These are phyloP conservation scores for Drosophila rubida DNA, from an alignment of 2,888 invertebrate species.

Conservation along the genomic window DNA sequence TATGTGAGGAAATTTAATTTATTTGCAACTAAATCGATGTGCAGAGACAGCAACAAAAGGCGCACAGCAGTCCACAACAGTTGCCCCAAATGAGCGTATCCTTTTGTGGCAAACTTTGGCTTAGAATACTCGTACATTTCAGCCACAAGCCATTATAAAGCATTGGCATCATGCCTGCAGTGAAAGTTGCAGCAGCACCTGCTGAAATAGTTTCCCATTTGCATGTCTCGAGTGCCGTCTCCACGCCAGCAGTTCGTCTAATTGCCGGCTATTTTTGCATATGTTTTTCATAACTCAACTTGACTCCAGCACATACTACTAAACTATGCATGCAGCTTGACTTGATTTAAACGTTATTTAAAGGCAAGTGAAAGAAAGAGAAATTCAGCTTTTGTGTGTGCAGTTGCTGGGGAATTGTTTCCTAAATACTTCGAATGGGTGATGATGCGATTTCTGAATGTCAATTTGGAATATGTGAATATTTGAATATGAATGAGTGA, in stretches of 20 bases:
- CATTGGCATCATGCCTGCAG: constrained; percentile 2
- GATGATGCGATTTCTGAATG: constrained; percentile 42
- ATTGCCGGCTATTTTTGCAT: constrained; percentile 49
- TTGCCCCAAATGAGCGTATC: constrained; percentile 45
- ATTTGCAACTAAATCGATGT: constrained; percentile 71
- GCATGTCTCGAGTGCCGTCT: constrained; percentile 38
- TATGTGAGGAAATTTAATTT: constrained; percentile 66
- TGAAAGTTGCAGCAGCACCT: constrained; percentile 31
- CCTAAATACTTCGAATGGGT: constrained; percentile 15
- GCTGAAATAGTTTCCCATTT: constrained; percentile 40
- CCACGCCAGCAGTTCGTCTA: constrained; percentile 18
- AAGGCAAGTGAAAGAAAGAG: constrained; percentile 1
- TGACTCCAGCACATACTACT: no score
- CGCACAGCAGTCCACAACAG: constrained; percentile 37
- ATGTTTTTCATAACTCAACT: constrained; percentile 48
- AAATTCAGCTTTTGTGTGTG: no score
- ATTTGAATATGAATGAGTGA: constrained; percentile 19
- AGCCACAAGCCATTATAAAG: constrained; percentile 10
- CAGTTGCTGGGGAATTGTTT: constrained; percentile 7
- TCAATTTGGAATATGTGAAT: constrained; percentile 12
- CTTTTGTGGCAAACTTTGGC: constrained; percentile 46
- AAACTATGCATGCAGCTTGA: background rate
- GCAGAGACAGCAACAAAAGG: constrained; percentile 15
- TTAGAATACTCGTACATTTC: constrained; percentile 2
- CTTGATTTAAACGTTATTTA: constrained; percentile 25